phyloP scores from a whole-genome alignment of 2,888 invertebrate species.

The Acleris cristana region DNA sequence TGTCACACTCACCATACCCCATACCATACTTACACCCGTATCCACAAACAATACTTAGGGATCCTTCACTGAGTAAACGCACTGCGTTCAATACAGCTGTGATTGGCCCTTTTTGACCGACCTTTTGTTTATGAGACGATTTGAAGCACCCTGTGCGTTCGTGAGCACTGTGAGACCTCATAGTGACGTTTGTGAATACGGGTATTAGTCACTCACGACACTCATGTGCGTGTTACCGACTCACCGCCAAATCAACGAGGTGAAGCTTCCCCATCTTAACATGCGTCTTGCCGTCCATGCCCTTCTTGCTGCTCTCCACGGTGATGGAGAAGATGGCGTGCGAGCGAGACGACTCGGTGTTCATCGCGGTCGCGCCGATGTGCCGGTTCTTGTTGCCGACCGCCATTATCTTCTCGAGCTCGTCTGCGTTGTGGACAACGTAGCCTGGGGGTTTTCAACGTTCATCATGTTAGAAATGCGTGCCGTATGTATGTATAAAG shows the following conservation, averaged over 20 bases:
- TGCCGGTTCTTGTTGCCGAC: conserved; percentile 97
- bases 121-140: too few species aligned
- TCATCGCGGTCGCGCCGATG: conserved; percentile 95
- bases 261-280: conserved; percentile 98
- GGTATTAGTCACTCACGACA: too few species aligned
- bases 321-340: conserved; percentile 99
- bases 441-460: conserved; percentile 86
- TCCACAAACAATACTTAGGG: too few species aligned
- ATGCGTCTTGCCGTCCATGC: conserved; percentile 91
- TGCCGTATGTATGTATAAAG: too few species aligned
- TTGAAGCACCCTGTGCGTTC: too few species aligned
- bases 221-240: conserved; percentile 45
- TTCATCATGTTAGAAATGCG: background rate
- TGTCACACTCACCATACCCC: too few species aligned
- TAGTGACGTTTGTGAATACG: too few species aligned
- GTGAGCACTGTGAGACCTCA: too few species aligned
- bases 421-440: conserved; percentile 98
- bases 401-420: conserved; percentile 97
- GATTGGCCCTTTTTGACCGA: too few species aligned
- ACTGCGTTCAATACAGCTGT: too few species aligned
- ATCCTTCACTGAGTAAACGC: too few species aligned
- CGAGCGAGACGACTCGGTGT: conserved; percentile 96
- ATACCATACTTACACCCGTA: too few species aligned
- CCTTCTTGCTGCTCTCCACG: conserved; percentile 96
- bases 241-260: conserved; percentile 97